Evolutionary conservation across 2,888 invertebrate species (phyloP).

Genomic region (Plebejus anna): DNA sequence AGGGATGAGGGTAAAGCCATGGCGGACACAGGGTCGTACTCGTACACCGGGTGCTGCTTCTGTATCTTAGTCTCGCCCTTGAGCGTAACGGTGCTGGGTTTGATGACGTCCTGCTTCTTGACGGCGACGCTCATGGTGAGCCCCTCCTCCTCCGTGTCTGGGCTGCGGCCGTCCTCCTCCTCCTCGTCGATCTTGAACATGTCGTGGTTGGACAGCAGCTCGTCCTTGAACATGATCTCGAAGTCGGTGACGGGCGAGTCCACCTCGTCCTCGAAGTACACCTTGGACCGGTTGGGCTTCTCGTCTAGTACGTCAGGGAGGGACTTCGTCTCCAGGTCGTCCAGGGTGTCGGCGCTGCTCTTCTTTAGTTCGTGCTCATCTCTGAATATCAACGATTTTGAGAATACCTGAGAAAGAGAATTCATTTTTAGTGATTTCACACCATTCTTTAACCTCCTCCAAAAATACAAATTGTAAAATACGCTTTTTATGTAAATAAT

Average conservation of each 20-base stretch:
- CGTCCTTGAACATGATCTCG: constrained; percentile 78
- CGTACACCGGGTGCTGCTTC: constrained; percentile 58
- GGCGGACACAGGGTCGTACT: constrained; percentile 63
- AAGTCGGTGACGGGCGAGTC: constrained; percentile 74
- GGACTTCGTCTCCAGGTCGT: constrained; percentile 69
- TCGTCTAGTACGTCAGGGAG: constrained; percentile 67
- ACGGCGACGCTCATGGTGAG: constrained; percentile 65
- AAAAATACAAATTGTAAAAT: not conserved
- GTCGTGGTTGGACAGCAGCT: constrained; percentile 59
- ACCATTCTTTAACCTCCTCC: not conserved
- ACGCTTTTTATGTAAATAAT: not conserved
- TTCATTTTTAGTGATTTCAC: not conserved
- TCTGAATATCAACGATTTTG: constrained; percentile 74
- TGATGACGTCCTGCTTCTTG: constrained; percentile 67
- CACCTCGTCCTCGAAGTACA: constrained; percentile 74
- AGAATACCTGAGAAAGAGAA: constrained; percentile 66
- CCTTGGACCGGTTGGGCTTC: constrained; percentile 69
- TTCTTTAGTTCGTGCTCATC: constrained; percentile 67
- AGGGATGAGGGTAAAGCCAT: constrained; percentile 59
- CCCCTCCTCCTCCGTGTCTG: constrained; percentile 69
- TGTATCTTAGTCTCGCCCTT: constrained; percentile 73
- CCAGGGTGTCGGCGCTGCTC: constrained; percentile 57
- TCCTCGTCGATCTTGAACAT: constrained; percentile 77
- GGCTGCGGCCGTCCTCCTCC: constrained; percentile 59
- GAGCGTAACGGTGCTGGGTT: constrained; percentile 68